phyloP scores from a whole-genome alignment of 2,888 invertebrate species.

The Hypercompe scribonia region DNA sequence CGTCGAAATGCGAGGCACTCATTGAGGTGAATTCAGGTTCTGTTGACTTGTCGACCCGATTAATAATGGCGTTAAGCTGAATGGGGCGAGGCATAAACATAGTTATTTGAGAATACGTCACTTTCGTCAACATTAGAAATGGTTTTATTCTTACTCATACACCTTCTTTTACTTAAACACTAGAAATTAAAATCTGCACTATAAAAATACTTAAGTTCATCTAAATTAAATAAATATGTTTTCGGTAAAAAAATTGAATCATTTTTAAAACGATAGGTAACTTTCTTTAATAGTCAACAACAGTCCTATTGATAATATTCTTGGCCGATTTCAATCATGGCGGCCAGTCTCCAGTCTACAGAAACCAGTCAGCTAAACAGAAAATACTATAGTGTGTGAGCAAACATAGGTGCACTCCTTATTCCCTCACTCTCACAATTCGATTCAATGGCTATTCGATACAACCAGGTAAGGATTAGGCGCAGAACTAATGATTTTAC shows the following conservation, averaged over 20 bases:
- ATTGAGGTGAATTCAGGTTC: constrained; percentile 81
- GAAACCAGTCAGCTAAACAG: too few species aligned
- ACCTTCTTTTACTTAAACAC: neutral
- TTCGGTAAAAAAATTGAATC: neutral
- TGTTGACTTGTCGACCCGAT: constrained; percentile 79
- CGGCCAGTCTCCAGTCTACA: too few species aligned
- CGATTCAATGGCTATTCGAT: too few species aligned
- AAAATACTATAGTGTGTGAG: too few species aligned
- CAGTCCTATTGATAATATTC: too few species aligned
- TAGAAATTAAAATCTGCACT: neutral
- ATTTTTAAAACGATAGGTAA: neutral
- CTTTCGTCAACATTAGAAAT: neutral
- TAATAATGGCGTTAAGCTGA: constrained; percentile 72
- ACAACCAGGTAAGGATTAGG: too few species aligned
- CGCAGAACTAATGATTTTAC: too few species aligned
- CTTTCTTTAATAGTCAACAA: too few species aligned
- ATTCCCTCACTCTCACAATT: too few species aligned
- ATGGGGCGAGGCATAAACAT: constrained; percentile 47
- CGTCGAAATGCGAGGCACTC: constrained; percentile 82
- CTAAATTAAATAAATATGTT: neutral
- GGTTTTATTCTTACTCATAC: neutral
- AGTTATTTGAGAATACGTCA: constrained; percentile 24
- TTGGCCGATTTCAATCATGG: too few species aligned
- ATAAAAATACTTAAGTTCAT: neutral
- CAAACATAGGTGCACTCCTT: too few species aligned